Conservation (phyloP, 2,888 invertebrate genomes). For the Plagodis dolabraria region DNA sequence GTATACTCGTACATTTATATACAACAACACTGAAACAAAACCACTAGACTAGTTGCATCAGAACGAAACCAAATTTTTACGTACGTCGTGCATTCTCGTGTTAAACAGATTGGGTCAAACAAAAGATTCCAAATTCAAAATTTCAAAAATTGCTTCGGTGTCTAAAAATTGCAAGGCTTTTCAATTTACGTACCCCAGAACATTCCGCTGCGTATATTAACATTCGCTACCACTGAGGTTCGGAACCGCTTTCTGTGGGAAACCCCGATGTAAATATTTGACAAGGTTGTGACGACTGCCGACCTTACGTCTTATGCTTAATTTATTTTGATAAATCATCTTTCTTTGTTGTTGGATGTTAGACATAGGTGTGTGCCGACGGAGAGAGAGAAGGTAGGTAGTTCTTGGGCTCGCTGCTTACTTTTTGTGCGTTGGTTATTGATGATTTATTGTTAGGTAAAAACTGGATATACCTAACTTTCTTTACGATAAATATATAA, state of each 20-base stretch:
- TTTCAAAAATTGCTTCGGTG: too few relatives aligned
- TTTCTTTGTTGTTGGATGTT: slow-evolving; percentile 53
- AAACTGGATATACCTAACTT: slow-evolving; percentile 1
- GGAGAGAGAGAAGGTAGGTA: slow-evolving; percentile 40
- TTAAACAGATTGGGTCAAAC: too few relatives aligned
- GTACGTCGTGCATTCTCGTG: too few relatives aligned
- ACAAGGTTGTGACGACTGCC: slow-evolving; percentile 66
- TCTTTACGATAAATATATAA: too few relatives aligned
- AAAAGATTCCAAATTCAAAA: too few relatives aligned
- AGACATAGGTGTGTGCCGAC: slow-evolving; percentile 55
- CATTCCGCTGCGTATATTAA: slow-evolving; percentile 51
- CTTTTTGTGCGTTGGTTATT: slow-evolving; percentile 2
- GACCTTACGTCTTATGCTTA: slow-evolving; percentile 79
- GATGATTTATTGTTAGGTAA: background rate
- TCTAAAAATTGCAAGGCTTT: slow-evolving; percentile 4
- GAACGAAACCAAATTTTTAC: too few relatives aligned
- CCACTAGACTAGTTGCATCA: too few relatives aligned
- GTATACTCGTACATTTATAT: too few relatives aligned
- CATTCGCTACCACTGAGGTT: slow-evolving; percentile 60
- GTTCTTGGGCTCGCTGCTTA: slow-evolving; percentile 3
- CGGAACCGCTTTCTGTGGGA: slow-evolving; percentile 42
- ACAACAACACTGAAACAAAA: too few relatives aligned
- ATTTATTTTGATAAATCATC: slow-evolving; percentile 85
- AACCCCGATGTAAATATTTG: slow-evolving; percentile 73
- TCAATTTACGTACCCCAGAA: slow-evolving; percentile 41